phyloP scores from a whole-genome alignment of 2,797 vertebrate species.

The Notoglanidium macrostoma region DNA sequence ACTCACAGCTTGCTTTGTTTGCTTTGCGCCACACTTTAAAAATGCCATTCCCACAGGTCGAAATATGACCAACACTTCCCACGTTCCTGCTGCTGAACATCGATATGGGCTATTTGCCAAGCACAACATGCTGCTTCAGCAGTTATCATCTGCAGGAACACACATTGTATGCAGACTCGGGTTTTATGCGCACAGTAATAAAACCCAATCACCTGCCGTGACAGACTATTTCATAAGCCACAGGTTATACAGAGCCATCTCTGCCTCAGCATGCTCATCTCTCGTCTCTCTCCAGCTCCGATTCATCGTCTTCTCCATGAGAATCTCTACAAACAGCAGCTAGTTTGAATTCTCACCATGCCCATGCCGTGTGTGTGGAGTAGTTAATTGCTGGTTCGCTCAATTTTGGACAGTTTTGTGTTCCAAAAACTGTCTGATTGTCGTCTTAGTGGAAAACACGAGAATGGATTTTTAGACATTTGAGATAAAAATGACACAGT shows the following conservation, averaged over 20 bases:
- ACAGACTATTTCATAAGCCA: slow-evolving; percentile 36
- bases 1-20: not conserved
- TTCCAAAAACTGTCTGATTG: not conserved
- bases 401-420: not conserved
- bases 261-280: slow-evolving; percentile 23
- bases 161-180: not conserved
- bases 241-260: slow-evolving; percentile 9
- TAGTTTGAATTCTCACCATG: slow-evolving; percentile 12
- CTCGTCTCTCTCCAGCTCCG: slow-evolving; percentile 10
- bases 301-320: slow-evolving; percentile 14
- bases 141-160: slow-evolving; percentile 11
- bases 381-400: not conserved
- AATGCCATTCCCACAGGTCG: slow-evolving; percentile 8
- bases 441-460: not conserved
- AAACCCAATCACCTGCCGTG: slow-evolving; percentile 9
- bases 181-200: slow-evolving; percentile 21
- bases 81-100: slow-evolving; percentile 22
- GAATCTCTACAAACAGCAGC: slow-evolving; percentile 16
- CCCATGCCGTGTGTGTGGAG: not conserved
- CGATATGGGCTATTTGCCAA: slow-evolving; percentile 25
- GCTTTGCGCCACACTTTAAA: not conserved
- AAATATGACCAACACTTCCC: slow-evolving; percentile 18
- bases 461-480: not conserved
- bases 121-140: slow-evolving; percentile 31
- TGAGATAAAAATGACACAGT: not conserved